Evolutionary conservation across 2,797 vertebrate species (phyloP).

Genomic region (Salarias fasciatus): DNA sequence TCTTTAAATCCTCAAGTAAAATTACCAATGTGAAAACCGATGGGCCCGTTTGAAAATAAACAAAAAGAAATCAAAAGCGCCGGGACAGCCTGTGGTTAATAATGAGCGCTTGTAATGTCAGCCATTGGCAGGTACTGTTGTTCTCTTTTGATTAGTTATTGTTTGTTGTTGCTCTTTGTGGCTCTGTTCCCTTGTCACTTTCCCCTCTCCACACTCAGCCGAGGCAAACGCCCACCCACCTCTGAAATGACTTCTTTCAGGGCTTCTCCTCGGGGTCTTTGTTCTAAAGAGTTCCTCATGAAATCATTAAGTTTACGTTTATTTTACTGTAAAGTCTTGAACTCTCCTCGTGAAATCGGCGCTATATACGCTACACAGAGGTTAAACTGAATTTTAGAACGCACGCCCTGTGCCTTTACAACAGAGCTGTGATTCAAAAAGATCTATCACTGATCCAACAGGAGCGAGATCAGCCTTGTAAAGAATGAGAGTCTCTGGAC

Average conservation of each 20-base stretch:
- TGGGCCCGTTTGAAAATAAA: background rate
- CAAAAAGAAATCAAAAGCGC: background rate
- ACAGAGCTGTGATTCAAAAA: background rate
- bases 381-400: too few species aligned
- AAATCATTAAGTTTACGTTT: too few species aligned
- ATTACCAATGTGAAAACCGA: background rate
- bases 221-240: too few species aligned
- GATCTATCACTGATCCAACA: background rate
- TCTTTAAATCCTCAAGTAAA: background rate
- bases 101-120: background rate
- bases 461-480: background rate
- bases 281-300: too few species aligned
- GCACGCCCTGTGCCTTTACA: background rate
- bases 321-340: too few species aligned
- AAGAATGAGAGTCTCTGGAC: background rate
- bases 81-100: background rate
- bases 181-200: too few species aligned
- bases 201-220: too few species aligned
- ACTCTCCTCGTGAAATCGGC: too few species aligned
- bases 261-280: too few species aligned
- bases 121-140: background rate
- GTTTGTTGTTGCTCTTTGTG: too few species aligned
- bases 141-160: background rate
- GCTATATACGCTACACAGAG: too few species aligned
- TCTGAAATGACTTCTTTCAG: too few species aligned